Percentiles rank a stretch among this genome's conserved stretches.
Evolutionary conservation across 2,113 vertebrate species (phyloP).

Genomic region (Equus przewalskii): DNA sequence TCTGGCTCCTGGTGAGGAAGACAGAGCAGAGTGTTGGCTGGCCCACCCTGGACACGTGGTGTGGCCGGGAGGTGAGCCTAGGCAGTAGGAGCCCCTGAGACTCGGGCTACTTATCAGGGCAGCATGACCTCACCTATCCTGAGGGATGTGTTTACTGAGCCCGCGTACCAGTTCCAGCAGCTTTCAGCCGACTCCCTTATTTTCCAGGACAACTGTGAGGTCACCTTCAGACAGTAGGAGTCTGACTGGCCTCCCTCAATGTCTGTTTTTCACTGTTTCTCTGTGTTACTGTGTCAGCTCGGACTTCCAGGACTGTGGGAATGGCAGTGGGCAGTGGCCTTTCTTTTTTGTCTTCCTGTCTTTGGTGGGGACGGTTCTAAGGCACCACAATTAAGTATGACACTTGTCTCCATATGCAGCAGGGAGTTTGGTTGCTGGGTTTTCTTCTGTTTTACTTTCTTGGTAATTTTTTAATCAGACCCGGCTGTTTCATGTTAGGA

Average conservation of each 20-base stretch:
- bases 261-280: background rate
- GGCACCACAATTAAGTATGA: background rate
- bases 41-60: too few relatives aligned
- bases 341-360: too few relatives aligned
- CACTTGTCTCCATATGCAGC: rapidly evolving
- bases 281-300: too few relatives aligned
- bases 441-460: background rate
- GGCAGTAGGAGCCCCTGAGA: background rate
- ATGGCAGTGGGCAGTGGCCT: background rate
- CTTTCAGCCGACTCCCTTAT: background rate
- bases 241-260: background rate
- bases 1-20: background rate
- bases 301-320: too few relatives aligned
- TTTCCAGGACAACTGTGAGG: background rate
- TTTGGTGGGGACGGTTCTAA: too few relatives aligned
- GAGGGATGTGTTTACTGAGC: too few relatives aligned
- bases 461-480: background rate
- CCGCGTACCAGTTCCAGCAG: background rate
- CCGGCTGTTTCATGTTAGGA: rapidly evolving
- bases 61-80: background rate
- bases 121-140: background rate
- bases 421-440: too few relatives aligned
- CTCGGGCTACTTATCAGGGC: background rate
- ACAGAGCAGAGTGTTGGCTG: background rate
- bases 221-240: background rate